These are phyloP conservation scores for Rotaria socialis DNA, from an alignment of 2,888 invertebrate species.

Conservation along the genomic window DNA sequence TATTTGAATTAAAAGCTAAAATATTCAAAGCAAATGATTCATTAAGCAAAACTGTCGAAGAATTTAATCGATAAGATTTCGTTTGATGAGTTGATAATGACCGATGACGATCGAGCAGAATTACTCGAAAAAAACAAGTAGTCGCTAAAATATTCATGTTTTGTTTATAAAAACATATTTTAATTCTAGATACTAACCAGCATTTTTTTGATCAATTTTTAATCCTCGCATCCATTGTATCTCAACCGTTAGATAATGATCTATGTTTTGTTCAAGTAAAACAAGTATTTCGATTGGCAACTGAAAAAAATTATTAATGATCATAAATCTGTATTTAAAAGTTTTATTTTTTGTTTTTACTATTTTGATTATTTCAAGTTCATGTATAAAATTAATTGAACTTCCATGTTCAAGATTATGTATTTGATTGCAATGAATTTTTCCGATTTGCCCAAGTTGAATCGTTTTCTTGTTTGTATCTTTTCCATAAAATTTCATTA, in stretches of 20 bases:
- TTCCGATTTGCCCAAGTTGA: neutral
- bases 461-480: neutral
- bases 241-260: neutral
- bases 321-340: too few species aligned
- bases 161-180: neutral
- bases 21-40: neutral
- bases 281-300: neutral
- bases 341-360: neutral
- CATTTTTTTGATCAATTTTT: slow-evolving; percentile 8
- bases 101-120: slow-evolving; percentile 1
- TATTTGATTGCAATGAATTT: neutral
- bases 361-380: neutral
- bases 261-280: neutral
- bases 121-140: neutral
- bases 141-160: neutral
- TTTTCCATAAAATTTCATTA: neutral
- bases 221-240: neutral
- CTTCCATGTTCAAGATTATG: neutral
- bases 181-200: neutral
- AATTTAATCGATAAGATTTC: neutral
- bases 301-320: neutral
- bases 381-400: neutral
- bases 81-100: neutral
- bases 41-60: neutral
- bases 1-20: neutral